Evolutionary conservation across 2,888 invertebrate genomes (phyloP).

Genomic region (Eugnorisma glareosa): DNA sequence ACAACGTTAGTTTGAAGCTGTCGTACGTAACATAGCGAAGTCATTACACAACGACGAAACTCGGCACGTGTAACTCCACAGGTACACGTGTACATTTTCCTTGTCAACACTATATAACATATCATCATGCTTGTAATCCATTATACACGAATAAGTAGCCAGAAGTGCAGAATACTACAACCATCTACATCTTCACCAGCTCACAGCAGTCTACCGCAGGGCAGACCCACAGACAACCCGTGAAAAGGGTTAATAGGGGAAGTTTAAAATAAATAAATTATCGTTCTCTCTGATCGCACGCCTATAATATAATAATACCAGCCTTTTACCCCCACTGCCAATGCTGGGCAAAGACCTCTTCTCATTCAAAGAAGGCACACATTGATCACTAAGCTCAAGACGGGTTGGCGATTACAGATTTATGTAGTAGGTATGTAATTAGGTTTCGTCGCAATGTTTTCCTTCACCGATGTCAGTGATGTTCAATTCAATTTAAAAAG

Average conservation of each 20-base stretch:
- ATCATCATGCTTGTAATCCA: background rate
- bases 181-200: background rate
- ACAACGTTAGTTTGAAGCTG: background rate
- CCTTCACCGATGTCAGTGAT: background rate
- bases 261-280: background rate
- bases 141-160: background rate
- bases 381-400: too few species aligned
- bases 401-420: too few species aligned
- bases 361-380: too few species aligned
- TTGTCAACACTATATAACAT: background rate
- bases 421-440: too few species aligned
- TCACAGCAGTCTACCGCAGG: background rate
- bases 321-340: too few species aligned
- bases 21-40: background rate
- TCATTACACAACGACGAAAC: background rate
- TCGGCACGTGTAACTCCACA: background rate
- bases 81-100: background rate
- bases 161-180: background rate
- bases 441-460: background rate
- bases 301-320: background rate
- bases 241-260: background rate
- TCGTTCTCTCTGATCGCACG: background rate
- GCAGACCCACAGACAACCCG: background rate
- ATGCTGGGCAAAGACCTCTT: too few species aligned
- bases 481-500: too few species aligned